Conservation (phyloP, 2,113 vertebrate species). For the Eublepharis macularius region DNA sequence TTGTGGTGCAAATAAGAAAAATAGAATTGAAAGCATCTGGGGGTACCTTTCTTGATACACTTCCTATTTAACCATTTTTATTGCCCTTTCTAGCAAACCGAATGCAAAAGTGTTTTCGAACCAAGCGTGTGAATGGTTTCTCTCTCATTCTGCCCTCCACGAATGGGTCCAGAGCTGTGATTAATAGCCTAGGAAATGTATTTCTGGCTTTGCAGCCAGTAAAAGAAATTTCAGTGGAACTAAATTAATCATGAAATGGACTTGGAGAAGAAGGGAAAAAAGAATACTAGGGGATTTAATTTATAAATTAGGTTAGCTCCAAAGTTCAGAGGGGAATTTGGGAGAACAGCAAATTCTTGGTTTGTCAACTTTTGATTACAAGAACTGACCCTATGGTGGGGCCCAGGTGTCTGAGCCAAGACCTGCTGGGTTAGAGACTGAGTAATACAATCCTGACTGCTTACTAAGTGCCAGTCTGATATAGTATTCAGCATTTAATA, state of each 20-base stretch:
- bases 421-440: too few species aligned
- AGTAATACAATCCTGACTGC: too few species aligned
- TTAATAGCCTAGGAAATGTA: constrained; percentile 40
- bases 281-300: constrained; percentile 48
- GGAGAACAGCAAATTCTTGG: neutral
- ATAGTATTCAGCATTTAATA: too few species aligned
- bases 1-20: neutral
- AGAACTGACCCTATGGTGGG: neutral
- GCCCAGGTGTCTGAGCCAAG: neutral
- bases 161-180: constrained; percentile 44
- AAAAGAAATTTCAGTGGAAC: constrained; percentile 59
- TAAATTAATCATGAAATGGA: constrained; percentile 61
- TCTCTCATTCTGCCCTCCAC: constrained; percentile 30
- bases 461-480: too few species aligned
- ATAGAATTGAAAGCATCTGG: neutral
- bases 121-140: neutral
- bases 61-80: constrained; percentile 26
- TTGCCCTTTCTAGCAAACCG: neutral
- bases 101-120: constrained; percentile 23
- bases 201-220: constrained; percentile 35
- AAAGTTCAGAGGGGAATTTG: constrained; percentile 32
- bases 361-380: neutral
- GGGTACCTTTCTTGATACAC: neutral
- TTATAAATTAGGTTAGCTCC: constrained; percentile 50
- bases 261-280: constrained; percentile 29